Conservation (phyloP, 2,888 invertebrate species). For the Plebejus anna region DNA sequence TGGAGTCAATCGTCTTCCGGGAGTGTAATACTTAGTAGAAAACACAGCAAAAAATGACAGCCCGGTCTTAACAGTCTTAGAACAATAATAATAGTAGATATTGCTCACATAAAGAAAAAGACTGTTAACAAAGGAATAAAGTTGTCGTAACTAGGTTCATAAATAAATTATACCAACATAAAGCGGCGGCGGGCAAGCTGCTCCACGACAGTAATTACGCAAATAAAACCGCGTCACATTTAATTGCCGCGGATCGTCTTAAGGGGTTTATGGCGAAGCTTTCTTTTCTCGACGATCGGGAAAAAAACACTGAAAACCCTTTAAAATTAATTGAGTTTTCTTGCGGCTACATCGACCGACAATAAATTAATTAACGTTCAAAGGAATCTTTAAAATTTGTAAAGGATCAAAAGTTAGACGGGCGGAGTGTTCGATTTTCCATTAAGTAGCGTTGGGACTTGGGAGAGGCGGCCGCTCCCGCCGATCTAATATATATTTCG, state of each 20-base stretch:
- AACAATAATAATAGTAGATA: no score
- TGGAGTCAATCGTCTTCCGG: no score
- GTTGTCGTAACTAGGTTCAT: not conserved
- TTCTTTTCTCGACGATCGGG: constrained; percentile 51
- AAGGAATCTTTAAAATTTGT: constrained; percentile 78
- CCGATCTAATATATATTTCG: constrained; percentile 73
- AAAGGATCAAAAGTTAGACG: constrained; percentile 74
- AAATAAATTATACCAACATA: constrained; percentile 22
- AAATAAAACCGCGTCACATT: constrained; percentile 40
- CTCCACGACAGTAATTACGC: constrained; percentile 23
- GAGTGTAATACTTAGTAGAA: no score
- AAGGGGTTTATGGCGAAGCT: constrained; percentile 62
- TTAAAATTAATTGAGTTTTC: constrained; percentile 81
- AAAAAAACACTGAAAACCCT: constrained; percentile 77
- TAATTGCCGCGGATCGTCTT: constrained; percentile 66
- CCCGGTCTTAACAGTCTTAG: no score
- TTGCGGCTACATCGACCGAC: constrained; percentile 75
- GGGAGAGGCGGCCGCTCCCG: constrained; percentile 66
- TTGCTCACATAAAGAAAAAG: not conserved
- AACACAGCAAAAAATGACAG: no score
- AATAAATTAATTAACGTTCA: constrained; percentile 79
- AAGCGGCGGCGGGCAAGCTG: not conserved
- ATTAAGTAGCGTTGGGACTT: constrained; percentile 73
- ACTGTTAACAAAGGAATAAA: constrained; percentile 18
- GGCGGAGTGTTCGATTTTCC: constrained; percentile 73